These are phyloP conservation scores for Acanthaster planci DNA, from an alignment of 35 echinoderm and acorn worm species.

Conservation along the genomic window DNA sequence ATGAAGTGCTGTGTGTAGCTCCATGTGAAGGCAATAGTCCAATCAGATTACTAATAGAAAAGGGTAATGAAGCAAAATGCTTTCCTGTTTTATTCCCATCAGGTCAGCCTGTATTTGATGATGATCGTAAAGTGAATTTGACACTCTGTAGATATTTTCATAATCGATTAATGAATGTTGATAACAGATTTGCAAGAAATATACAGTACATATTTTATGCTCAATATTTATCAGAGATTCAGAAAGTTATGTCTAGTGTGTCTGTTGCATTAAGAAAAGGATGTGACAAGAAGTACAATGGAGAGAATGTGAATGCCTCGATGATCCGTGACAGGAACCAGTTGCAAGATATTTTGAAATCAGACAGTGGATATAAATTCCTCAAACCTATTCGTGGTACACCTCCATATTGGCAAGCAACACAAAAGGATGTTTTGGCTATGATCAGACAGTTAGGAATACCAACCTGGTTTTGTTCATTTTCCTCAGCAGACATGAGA, in stretches of 20 bases:
- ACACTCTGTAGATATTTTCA: too few species aligned
- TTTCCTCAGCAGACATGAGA: constrained; percentile 62
- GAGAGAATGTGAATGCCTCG: constrained; percentile 23
- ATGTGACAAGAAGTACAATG: neutral
- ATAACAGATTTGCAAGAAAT: constrained; percentile 66
- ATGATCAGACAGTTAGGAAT: constrained; percentile 78
- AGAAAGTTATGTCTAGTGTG: too few species aligned
- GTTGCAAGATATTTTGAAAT: constrained; percentile 54
- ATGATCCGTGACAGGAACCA: constrained; percentile 35
- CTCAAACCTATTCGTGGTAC: too few species aligned
- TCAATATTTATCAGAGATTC: constrained; percentile 56
- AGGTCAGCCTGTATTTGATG: constrained; percentile 37
- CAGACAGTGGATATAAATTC: constrained; percentile 74
- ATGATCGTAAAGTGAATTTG: constrained; percentile 34
- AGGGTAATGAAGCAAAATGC: too few species aligned
- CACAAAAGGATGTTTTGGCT: constrained; percentile 66
- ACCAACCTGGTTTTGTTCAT: too few species aligned
- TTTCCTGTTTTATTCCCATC: constrained; percentile 44
- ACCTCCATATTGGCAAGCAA: too few species aligned
- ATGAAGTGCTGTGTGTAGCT: constrained; percentile 51
- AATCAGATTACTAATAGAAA: constrained; percentile 42
- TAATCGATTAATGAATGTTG: constrained; percentile 56
- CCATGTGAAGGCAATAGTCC: constrained; percentile 78
- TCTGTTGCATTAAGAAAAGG: constrained; percentile 77
- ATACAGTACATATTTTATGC: constrained; percentile 76